Conservation (phyloP, 2,797 vertebrate genomes). For the Manis crassicaudata region DNA sequence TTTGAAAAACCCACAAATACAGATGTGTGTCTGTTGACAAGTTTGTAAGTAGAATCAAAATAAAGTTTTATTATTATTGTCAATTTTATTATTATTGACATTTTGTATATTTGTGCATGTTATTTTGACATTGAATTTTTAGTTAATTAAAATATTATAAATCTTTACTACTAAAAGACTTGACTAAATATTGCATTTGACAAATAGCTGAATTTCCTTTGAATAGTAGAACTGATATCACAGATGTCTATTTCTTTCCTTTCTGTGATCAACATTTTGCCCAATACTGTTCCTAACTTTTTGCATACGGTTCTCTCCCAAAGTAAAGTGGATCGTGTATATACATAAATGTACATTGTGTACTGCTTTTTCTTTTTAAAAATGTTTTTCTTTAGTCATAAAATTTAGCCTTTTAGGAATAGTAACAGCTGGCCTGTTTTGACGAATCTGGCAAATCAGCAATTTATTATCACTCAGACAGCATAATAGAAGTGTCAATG, state of each 20-base stretch:
- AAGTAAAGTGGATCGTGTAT: not conserved
- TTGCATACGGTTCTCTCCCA: not conserved
- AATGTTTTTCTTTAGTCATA: not conserved
- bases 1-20: conserved; percentile 34
- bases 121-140: not conserved
- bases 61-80: not conserved
- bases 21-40: not conserved
- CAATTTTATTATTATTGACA: not conserved
- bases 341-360: not conserved
- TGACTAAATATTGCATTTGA: conserved; percentile 5
- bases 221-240: not conserved
- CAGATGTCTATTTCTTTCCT: not conserved
- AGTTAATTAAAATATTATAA: conserved; percentile 28
- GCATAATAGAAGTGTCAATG: not conserved
- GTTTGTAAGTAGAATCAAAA: not conserved
- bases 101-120: not conserved
- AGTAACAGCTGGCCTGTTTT: not conserved
- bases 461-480: not conserved
- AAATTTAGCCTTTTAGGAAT: not conserved
- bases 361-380: not conserved
- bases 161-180: not conserved
- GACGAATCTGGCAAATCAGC: not conserved
- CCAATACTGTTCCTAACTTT: not conserved
- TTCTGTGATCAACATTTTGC: conserved; percentile 6
- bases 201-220: conserved; percentile 35